phyloP scores from a whole-genome alignment of 2,797 vertebrate genomes.

The Ctenochaetus hawaiiensis region DNA sequence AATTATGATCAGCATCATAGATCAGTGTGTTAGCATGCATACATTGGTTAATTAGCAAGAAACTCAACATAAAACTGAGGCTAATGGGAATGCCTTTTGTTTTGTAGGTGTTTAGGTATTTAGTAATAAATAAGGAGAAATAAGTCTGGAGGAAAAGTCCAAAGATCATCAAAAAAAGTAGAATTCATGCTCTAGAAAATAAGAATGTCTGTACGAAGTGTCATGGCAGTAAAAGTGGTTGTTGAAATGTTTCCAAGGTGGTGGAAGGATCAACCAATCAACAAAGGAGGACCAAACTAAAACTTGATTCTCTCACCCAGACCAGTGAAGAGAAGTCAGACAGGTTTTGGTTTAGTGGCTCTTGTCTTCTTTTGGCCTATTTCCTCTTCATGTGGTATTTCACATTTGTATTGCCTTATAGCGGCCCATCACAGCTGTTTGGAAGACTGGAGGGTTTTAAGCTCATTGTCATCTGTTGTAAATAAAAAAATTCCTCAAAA shows the following conservation, averaged over 20 bases:
- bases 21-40: no score
- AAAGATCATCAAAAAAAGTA: not conserved
- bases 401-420: not conserved
- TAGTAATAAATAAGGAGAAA: not conserved
- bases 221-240: not conserved
- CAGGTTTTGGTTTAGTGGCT: not conserved
- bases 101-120: not conserved
- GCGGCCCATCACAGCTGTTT: not conserved
- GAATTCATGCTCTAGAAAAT: not conserved
- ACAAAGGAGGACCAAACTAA: not conserved
- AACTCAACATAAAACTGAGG: no score
- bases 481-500: constrained; percentile 3
- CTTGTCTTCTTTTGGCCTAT: not conserved
- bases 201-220: not conserved
- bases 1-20: no score
- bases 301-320: not conserved
- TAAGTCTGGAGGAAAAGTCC: not conserved
- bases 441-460: not conserved
- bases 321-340: not conserved
- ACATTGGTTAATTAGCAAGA: no score
- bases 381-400: not conserved
- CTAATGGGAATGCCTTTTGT: no score
- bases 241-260: not conserved
- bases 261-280: not conserved
- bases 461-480: constrained; percentile 5